Percentiles rank a stretch among this genome's conserved stretches.
Conservation (phyloP, 2,113 vertebrate genomes). For the Sardina pilchardus region DNA sequence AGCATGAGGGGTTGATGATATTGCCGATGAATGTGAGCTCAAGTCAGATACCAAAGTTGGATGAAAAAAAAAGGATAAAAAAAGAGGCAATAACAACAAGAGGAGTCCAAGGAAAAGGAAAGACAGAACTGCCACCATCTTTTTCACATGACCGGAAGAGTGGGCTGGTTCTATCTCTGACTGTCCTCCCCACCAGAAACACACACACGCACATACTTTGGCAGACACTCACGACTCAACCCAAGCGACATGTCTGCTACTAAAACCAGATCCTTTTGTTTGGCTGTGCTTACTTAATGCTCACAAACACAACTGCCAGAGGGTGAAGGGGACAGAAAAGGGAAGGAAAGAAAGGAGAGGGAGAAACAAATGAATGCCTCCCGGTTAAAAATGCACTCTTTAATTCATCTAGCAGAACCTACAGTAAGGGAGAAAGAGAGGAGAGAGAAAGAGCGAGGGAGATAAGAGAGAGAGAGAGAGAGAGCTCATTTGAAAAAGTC, state of each 20-base stretch:
- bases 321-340: neutral
- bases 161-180: neutral
- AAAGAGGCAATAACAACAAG: neutral
- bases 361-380: neutral
- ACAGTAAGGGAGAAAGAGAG: neutral
- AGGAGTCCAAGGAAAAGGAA: neutral
- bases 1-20: slow-evolving; percentile 13
- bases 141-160: neutral
- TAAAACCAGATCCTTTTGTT: neutral
- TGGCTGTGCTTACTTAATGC: neutral
- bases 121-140: neutral
- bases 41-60: neutral
- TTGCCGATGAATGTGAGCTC: neutral
- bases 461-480: neutral
- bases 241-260: neutral
- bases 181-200: neutral
- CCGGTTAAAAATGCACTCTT: neutral
- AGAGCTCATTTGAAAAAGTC: neutral
- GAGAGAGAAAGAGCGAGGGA: neutral
- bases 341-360: neutral
- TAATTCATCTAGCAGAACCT: neutral
- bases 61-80: neutral
- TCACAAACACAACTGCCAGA: neutral
- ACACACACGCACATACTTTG: neutral
- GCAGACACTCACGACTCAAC: neutral